Conservation (phyloP, 2,888 invertebrate species). For the Polyommatus icarus region DNA sequence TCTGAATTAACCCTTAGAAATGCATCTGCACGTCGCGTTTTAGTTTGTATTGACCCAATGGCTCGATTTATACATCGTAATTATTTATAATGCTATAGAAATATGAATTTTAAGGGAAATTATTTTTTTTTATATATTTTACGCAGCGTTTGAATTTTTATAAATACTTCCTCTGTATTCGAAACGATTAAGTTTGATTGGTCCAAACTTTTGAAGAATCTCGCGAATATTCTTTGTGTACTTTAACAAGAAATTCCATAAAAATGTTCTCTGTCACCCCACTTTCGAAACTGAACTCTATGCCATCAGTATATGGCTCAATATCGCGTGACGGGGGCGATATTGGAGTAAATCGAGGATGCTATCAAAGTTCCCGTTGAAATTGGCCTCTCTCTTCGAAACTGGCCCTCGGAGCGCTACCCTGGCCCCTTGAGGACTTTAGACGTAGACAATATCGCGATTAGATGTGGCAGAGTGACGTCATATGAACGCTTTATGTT, state of each 20-base stretch:
- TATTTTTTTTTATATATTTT: no score
- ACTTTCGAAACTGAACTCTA: not conserved
- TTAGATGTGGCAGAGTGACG: constrained; percentile 9
- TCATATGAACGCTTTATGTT: not conserved
- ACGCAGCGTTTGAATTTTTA: no score
- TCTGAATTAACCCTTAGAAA: no score
- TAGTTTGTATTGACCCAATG: no score
- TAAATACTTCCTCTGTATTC: no score
- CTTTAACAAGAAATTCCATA: constrained; percentile 11
- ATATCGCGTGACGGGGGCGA: not conserved
- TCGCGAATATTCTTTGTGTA: not conserved
- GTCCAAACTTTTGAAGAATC: not conserved
- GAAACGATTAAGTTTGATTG: not conserved
- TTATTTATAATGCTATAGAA: no score
- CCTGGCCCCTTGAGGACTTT: constrained; percentile 18
- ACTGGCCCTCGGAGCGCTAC: constrained; percentile 24
- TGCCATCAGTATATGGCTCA: not conserved
- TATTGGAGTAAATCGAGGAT: constrained; percentile 17
- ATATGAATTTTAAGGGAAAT: no score
- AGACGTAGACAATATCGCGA: not conserved
- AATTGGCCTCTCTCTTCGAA: constrained; percentile 26
- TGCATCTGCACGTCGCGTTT: no score
- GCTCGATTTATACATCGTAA: no score
- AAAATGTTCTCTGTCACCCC: not conserved
- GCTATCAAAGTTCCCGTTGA: constrained; percentile 25